Conservation (phyloP, 2,888 invertebrate species). For the Trisateles emortualis region DNA sequence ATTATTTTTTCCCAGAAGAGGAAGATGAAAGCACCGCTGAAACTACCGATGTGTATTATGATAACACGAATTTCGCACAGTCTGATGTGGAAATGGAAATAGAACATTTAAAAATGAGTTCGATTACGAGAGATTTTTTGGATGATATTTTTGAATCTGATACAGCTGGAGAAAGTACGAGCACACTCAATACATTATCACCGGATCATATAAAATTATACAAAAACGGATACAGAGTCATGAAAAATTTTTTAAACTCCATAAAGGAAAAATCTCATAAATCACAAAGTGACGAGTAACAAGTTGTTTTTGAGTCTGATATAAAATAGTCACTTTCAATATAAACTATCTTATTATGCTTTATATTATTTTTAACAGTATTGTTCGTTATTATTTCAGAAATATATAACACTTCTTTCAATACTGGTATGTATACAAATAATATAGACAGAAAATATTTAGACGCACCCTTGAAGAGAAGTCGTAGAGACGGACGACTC, state of each 20-base stretch:
- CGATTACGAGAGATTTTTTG: constrained; percentile 72
- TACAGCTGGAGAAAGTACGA: constrained; percentile 60
- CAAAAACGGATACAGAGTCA: constrained; percentile 59
- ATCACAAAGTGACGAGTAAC: constrained; percentile 22
- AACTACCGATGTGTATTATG: constrained; percentile 69
- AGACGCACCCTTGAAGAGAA: constrained; percentile 8
- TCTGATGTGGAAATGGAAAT: constrained; percentile 74
- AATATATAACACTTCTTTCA: constrained; percentile 11
- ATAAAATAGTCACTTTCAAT: background rate
- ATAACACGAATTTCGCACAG: constrained; percentile 58
- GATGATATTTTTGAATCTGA: constrained; percentile 79
- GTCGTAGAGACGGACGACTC: constrained; percentile 10
- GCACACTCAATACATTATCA: constrained; percentile 47
- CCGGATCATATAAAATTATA: constrained; percentile 57
- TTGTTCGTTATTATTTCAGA: constrained; percentile 29
- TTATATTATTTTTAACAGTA: background rate
- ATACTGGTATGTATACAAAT: constrained; percentile 5
- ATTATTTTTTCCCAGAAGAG: constrained; percentile 82
- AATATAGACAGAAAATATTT: background rate
- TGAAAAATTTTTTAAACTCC: constrained; percentile 67
- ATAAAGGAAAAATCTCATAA: constrained; percentile 48
- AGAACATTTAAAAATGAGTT: constrained; percentile 69
- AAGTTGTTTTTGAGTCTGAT: background rate
- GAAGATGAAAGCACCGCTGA: constrained; percentile 57
- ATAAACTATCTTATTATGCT: too few species aligned